A percentile compares a stretch with the other conserved stretches of the same genome.
Evolutionary conservation across 2,888 invertebrate species (phyloP).

Genomic region (Mechanitis messenoides): DNA sequence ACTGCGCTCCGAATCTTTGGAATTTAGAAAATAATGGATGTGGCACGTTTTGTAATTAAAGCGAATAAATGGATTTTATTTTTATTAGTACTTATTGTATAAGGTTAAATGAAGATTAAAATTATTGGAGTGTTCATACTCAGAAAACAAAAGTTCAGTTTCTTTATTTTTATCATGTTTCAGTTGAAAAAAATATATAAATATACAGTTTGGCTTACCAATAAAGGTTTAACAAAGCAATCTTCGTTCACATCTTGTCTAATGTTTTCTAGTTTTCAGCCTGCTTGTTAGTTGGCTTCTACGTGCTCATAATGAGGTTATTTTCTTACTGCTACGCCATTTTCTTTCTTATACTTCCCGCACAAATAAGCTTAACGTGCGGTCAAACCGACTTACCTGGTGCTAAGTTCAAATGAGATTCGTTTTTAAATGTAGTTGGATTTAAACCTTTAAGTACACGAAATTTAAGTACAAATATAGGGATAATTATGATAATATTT

Average conservation of each 20-base stretch:
- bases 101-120: conserved; percentile 5
- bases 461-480: neutral
- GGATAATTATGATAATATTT: neutral
- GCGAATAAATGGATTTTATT: conserved; percentile 22
- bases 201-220: too few relatives aligned
- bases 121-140: neutral
- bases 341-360: conserved; percentile 42
- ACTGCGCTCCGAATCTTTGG: conserved; percentile 20
- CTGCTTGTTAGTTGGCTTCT: conserved; percentile 48
- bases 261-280: conserved; percentile 37
- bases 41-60: conserved; percentile 35
- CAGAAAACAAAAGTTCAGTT: too few relatives aligned
- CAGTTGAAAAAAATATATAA: too few relatives aligned
- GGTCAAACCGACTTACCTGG: conserved; percentile 40
- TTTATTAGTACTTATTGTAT: conserved; percentile 15
- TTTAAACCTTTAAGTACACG: conserved; percentile 18
- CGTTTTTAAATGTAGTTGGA: conserved; percentile 38
- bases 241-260: conserved; percentile 25
- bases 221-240: conserved; percentile 27
- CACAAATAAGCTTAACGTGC: conserved; percentile 43
- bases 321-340: conserved; percentile 30
- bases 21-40: conserved; percentile 31
- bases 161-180: too few relatives aligned
- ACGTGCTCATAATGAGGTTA: conserved; percentile 44
- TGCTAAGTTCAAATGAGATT: conserved; percentile 41